A percentile compares a stretch with the other conserved stretches of the same genome.
phyloP scores from a whole-genome alignment of 2,888 invertebrate species.

The Rotaria macrura region DNA sequence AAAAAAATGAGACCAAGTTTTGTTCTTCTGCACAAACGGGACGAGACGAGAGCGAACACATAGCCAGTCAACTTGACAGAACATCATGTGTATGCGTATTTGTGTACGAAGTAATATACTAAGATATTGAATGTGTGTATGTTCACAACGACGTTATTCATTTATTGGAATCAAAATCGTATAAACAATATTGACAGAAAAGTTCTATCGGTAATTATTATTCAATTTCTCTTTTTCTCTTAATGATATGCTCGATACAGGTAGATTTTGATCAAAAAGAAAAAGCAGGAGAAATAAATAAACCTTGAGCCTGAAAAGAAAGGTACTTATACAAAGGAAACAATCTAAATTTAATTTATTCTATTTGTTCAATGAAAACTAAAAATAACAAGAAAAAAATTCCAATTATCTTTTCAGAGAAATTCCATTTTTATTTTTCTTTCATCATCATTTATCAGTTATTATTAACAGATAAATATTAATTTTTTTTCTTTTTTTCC shows the following conservation, averaged over 20 bases:
- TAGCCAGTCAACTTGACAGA: neutral
- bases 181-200: neutral
- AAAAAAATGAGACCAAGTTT: neutral
- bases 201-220: neutral
- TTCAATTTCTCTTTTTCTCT: neutral
- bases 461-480: slow-evolving; percentile 5
- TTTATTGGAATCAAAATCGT: neutral
- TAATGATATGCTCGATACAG: neutral
- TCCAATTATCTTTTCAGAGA: neutral
- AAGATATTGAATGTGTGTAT: neutral
- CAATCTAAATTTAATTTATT: neutral
- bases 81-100: neutral
- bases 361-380: neutral
- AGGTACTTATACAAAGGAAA: neutral
- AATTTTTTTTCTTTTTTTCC: neutral
- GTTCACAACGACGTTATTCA: neutral
- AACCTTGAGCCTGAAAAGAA: neutral
- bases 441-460: neutral
- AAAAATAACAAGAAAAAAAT: neutral
- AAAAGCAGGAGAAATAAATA: neutral
- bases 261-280: neutral
- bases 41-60: neutral
- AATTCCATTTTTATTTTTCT: neutral
- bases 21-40: neutral
- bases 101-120: neutral